These are phyloP conservation scores for Cotesia congregata DNA, from an alignment of 2,888 invertebrate genomes.

Conservation along the genomic window DNA sequence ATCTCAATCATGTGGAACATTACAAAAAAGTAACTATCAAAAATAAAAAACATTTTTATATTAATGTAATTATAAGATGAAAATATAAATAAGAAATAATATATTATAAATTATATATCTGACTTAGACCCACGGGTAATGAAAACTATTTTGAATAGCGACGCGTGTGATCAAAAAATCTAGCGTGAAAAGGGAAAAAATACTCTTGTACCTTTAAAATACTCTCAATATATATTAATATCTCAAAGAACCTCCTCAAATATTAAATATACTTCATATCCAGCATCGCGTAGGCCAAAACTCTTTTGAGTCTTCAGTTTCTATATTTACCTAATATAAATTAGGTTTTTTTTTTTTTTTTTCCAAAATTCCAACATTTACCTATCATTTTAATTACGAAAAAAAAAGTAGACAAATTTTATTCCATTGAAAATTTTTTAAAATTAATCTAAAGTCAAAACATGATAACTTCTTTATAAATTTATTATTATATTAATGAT, in stretches of 20 bases:
- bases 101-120: background rate
- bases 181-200: background rate
- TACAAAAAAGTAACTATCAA: background rate
- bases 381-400: no score
- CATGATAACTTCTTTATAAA: no score
- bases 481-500: background rate
- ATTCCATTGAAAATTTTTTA: no score
- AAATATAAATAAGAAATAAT: background rate
- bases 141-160: background rate
- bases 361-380: no score
- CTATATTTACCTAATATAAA: background rate
- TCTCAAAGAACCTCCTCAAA: background rate
- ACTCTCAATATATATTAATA: background rate
- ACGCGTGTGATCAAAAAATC: background rate
- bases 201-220: background rate
- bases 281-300: background rate
- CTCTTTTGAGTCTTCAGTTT: background rate
- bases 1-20: constrained; percentile 22
- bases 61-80: background rate
- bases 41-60: background rate
- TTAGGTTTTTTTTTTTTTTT: no score
- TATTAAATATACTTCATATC: background rate
- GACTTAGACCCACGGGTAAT: background rate
- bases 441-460: no score
- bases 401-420: no score